These are phyloP conservation scores for Crossoptilon crossoptilon DNA, from an alignment of 2,797 vertebrate species.

Conservation along the genomic window DNA sequence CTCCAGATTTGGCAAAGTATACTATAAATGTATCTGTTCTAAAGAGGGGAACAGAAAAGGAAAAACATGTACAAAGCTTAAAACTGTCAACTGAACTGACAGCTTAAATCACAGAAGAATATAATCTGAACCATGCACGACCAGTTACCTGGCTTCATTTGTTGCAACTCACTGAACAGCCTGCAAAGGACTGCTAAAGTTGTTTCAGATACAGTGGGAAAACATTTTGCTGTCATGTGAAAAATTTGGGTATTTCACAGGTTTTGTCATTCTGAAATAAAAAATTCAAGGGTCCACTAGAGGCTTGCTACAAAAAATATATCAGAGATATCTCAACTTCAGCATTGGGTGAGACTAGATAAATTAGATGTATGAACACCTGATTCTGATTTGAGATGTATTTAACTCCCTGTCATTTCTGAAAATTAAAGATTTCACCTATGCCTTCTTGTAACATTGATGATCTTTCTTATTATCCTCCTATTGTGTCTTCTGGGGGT, in stretches of 20 bases:
- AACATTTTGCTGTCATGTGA: not conserved
- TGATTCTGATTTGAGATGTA: not conserved
- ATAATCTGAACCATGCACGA: not conserved
- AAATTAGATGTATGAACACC: not conserved
- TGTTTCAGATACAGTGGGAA: not conserved
- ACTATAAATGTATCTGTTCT: not conserved
- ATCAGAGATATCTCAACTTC: not conserved
- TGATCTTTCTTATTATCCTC: not conserved
- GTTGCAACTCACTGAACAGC: not conserved
- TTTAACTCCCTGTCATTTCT: not conserved
- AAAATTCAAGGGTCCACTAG: not conserved
- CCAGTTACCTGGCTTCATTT: not conserved
- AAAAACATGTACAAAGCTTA: not conserved
- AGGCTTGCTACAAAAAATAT: not conserved
- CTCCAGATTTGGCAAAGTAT: not conserved
- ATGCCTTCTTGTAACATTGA: not conserved
- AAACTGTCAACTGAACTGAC: not conserved
- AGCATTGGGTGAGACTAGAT: not conserved
- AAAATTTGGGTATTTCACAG: not conserved
- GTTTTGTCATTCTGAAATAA: not conserved
- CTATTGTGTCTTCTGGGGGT: not conserved
- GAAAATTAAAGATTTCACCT: not conserved
- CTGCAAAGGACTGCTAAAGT: not conserved
- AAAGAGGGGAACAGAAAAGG: not conserved
- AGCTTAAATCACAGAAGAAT: not conserved